Conservation (phyloP, 2,113 vertebrate genomes). For the Euleptes europaea region DNA sequence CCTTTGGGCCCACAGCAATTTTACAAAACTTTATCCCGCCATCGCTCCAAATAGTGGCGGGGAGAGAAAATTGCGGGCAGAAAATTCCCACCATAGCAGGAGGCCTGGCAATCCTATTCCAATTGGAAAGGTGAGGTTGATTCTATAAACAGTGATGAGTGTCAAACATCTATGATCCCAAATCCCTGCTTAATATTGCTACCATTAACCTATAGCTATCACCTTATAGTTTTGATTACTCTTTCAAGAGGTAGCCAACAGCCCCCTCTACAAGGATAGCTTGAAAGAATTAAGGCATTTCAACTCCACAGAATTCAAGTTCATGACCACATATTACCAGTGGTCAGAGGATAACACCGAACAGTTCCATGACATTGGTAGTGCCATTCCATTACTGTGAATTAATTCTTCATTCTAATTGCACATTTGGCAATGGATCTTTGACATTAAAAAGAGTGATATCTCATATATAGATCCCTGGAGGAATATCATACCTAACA, state of each 20-base stretch:
- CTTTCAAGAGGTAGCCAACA: conserved; percentile 23
- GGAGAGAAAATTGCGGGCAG: too few species aligned
- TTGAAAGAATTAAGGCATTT: not conserved
- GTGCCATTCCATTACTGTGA: not conserved
- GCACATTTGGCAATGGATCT: not conserved
- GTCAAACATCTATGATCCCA: not conserved
- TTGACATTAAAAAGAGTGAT: not conserved
- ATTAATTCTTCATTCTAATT: not conserved
- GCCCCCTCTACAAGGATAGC: not conserved
- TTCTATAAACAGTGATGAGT: not conserved
- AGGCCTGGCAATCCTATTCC: too few species aligned
- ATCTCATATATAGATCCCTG: not conserved
- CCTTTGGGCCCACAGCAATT: too few species aligned
- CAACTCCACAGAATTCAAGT: not conserved
- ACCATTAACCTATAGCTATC: not conserved
- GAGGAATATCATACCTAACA: conserved; percentile 7
- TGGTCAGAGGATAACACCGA: not conserved
- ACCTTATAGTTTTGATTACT: not conserved
- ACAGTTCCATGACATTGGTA: not conserved
- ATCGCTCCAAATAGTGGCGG: too few species aligned
- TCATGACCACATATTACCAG: not conserved
- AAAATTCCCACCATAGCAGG: too few species aligned
- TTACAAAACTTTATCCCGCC: too few species aligned
- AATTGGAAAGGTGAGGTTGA: not conserved
- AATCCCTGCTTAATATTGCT: not conserved